phyloP scores from a whole-genome alignment of 2,113 vertebrate genomes.

The Coptodon bakossiorum region DNA sequence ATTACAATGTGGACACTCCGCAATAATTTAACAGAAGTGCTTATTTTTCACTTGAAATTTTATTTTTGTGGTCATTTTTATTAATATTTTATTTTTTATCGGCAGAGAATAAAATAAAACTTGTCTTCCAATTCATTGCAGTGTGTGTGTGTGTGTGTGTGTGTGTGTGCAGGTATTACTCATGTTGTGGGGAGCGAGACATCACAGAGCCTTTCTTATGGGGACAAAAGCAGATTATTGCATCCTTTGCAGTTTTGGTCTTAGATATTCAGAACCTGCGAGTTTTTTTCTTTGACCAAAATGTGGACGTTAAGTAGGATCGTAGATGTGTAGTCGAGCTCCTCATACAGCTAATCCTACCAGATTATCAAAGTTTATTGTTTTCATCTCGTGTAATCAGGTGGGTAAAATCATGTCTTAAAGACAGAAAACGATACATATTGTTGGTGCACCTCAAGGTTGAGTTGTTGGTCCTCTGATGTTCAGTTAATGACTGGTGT shows the following conservation, averaged over 20 bases:
- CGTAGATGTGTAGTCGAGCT: not conserved
- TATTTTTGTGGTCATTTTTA: too few relatives aligned
- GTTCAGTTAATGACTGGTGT: not conserved
- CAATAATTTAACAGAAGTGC: too few relatives aligned
- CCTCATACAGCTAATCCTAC: not conserved
- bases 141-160: too few relatives aligned
- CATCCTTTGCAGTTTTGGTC: fast-evolving
- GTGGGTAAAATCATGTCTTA: not conserved
- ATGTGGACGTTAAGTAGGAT: too few relatives aligned
- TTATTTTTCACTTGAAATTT: too few relatives aligned
- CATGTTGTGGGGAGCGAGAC: not conserved
- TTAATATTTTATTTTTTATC: too few relatives aligned
- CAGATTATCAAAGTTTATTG: not conserved
- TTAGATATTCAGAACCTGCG: not conserved
- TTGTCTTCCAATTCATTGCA: too few relatives aligned
- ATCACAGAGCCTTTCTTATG: not conserved
- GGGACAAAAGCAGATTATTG: not conserved
- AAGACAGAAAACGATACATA: fast-evolving
- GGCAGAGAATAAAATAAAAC: too few relatives aligned
- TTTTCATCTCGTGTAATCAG: not conserved
- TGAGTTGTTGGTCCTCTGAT: not conserved
- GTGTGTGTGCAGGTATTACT: not conserved
- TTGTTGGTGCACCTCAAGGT: not conserved
- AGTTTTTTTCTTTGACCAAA: not conserved
- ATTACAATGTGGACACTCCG: too few relatives aligned